phyloP scores from a whole-genome alignment of 2,888 invertebrate genomes.

The Cotesia congregata region DNA sequence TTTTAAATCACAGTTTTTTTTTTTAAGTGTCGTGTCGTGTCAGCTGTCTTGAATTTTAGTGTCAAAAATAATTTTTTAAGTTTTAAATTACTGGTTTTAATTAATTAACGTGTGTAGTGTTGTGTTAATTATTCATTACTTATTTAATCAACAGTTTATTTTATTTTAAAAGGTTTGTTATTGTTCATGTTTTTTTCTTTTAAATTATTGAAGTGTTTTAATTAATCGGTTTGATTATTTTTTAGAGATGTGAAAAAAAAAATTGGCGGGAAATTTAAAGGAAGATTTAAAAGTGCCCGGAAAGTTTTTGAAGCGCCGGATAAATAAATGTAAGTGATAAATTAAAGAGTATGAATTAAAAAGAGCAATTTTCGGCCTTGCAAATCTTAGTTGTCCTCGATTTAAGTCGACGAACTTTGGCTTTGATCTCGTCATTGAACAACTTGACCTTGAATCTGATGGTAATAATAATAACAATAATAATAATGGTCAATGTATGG shows the following conservation, averaged over 20 bases:
- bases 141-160: background rate
- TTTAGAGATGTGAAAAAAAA: background rate
- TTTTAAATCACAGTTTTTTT: background rate
- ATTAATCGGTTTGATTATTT: background rate
- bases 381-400: slow-evolving; percentile 33
- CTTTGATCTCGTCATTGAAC: slow-evolving; percentile 12
- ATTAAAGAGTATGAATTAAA: background rate
- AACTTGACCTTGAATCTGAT: slow-evolving; percentile 36
- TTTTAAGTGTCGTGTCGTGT: background rate
- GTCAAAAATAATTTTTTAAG: background rate
- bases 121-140: background rate
- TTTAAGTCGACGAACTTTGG: slow-evolving; percentile 38
- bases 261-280: background rate
- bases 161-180: background rate
- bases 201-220: background rate
- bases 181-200: background rate
- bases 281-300: background rate
- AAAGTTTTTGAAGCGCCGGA: background rate
- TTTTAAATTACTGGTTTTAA: background rate
- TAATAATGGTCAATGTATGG: background rate
- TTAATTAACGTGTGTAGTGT: background rate
- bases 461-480: slow-evolving; percentile 20
- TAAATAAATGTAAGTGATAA: background rate
- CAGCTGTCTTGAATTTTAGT: background rate
- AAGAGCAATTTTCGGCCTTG: slow-evolving; percentile 24